Evolutionary conservation across 2,113 vertebrate genomes (phyloP).

Genomic region (Limnothrissa miodon): DNA sequence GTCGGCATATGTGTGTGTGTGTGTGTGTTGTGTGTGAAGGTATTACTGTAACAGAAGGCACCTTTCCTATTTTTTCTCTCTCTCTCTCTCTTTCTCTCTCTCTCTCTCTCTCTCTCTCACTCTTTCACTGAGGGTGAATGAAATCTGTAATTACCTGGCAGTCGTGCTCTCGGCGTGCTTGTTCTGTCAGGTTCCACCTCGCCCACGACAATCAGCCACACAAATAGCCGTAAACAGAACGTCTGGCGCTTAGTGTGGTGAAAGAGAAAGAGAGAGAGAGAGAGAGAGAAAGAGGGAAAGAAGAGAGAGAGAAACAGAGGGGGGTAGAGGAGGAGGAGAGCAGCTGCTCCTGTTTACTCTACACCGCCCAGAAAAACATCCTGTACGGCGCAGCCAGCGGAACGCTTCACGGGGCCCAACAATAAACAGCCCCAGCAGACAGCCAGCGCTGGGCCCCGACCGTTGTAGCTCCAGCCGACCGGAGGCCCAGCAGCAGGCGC

Average conservation of each 20-base stretch:
- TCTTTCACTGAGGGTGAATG: slow-evolving; percentile 60
- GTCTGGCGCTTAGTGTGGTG: slow-evolving; percentile 68
- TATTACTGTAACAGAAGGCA: slow-evolving; percentile 36
- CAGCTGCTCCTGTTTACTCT: slow-evolving; percentile 82
- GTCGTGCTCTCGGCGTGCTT: slow-evolving; percentile 64
- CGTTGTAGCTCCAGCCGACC: slow-evolving; percentile 62
- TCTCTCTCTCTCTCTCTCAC: slow-evolving; percentile 21
- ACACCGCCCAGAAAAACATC: slow-evolving; percentile 77
- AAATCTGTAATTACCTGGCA: slow-evolving; percentile 68
- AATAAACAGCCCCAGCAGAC: slow-evolving; percentile 68
- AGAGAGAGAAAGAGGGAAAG: neutral
- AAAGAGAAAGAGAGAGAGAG: neutral
- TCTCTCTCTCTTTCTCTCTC: neutral
- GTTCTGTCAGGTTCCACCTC: slow-evolving; percentile 60
- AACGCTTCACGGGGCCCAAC: slow-evolving; percentile 69
- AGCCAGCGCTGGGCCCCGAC: neutral
- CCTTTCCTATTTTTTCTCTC: neutral
- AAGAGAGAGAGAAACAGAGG: slow-evolving; percentile 2
- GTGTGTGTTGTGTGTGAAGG: slow-evolving; percentile 17
- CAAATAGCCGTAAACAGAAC: slow-evolving; percentile 63
- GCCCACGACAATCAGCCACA: slow-evolving; percentile 54
- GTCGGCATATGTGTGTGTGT: slow-evolving; percentile 17
- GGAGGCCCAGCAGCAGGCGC: slow-evolving; percentile 55
- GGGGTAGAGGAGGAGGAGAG: slow-evolving; percentile 50
- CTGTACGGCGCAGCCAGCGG: slow-evolving; percentile 72